Evolutionary conservation across 53 echinoderm and acorn worm species (phyloP).

Genomic region (Patiria pectinifera): DNA sequence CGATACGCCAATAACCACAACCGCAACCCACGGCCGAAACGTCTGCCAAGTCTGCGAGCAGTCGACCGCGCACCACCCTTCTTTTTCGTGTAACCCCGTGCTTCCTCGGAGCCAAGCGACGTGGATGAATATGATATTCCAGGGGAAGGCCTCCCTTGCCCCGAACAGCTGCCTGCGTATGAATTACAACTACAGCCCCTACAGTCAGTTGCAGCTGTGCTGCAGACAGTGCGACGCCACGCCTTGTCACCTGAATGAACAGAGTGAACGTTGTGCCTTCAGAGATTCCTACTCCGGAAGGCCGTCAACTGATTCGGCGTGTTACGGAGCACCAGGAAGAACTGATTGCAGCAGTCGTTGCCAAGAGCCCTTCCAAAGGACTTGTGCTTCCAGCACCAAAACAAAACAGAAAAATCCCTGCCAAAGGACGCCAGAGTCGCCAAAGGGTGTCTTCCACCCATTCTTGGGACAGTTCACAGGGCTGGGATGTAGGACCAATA

Average conservation of each 20-base stretch:
- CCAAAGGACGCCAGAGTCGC: background rate
- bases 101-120: constrained; percentile 43
- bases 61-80: constrained; percentile 1
- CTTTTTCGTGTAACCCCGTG: background rate
- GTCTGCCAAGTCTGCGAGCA: constrained; percentile 88
- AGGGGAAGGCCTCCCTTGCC: constrained; percentile 56
- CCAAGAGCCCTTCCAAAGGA: background rate
- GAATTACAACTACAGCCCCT: constrained; percentile 89
- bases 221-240: constrained; percentile 63
- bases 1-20: constrained; percentile 51
- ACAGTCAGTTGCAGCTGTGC: constrained; percentile 80
- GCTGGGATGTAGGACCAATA: constrained; percentile 86
- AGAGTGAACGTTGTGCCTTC: background rate
- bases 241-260: background rate
- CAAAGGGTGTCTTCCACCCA: background rate
- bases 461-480: constrained; percentile 62
- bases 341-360: constrained; percentile 24
- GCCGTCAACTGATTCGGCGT: background rate
- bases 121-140: constrained; percentile 20
- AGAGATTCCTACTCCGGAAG: background rate
- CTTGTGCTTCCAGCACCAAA: constrained; percentile 30
- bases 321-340: background rate
- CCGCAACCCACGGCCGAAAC: constrained; percentile 66
- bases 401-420: constrained; percentile 11
- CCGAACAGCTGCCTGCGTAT: constrained; percentile 77